Percentiles rank a stretch among this genome's conserved stretches.
Evolutionary conservation across 2,113 vertebrate species (phyloP).

Genomic region (Coryphaenoides rupestris): DNA sequence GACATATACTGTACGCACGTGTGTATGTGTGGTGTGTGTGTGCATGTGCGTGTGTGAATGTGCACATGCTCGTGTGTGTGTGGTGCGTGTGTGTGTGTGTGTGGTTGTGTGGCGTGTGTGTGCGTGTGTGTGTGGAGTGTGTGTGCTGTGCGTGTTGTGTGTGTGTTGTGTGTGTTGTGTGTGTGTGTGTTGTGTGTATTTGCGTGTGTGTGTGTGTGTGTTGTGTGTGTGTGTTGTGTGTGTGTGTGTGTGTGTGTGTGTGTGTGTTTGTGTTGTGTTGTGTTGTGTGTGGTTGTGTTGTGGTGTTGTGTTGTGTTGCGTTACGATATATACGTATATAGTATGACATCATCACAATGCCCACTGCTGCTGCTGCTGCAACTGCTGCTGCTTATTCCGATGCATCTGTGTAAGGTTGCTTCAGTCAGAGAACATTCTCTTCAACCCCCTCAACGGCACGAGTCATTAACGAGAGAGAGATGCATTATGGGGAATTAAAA

Average conservation of each 20-base stretch:
- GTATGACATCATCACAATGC: too few species aligned
- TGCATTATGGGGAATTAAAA: too few species aligned
- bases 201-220: constrained; percentile 43
- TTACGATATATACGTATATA: too few species aligned
- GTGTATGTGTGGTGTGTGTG: constrained; percentile 5
- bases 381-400: too few species aligned
- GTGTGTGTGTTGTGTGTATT: constrained; percentile 31
- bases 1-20: constrained; percentile 38
- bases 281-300: constrained; percentile 40
- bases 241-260: constrained; percentile 4
- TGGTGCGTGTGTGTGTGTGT: constrained; percentile 18
- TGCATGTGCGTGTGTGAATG: constrained; percentile 23
- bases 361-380: too few species aligned
- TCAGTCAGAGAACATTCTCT: too few species aligned
- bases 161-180: constrained; percentile 1
- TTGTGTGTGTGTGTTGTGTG: constrained; percentile 1
- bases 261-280: constrained; percentile 28
- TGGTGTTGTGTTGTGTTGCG: too few species aligned
- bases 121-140: constrained; percentile 40
- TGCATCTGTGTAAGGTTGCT: too few species aligned
- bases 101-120: constrained; percentile 5
- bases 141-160: neutral
- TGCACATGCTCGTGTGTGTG: too few species aligned
- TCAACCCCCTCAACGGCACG: too few species aligned
- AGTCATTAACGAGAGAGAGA: too few species aligned